Conservation (phyloP, 2,797 vertebrate genomes). For the Sebastes kiyomatsui region DNA sequence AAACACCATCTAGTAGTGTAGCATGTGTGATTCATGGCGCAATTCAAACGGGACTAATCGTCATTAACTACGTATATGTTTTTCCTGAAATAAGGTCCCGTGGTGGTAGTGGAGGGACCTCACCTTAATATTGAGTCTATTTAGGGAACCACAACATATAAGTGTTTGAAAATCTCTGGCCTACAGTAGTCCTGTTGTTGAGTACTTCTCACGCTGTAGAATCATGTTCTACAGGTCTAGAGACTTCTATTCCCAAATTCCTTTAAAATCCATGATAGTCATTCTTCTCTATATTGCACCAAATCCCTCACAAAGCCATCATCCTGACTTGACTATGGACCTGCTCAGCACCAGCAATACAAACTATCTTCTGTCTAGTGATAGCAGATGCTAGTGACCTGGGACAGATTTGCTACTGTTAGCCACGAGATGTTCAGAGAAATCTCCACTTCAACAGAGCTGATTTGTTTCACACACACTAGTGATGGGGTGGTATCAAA, state of each 20-base stretch:
- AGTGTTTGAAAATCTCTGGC: background rate
- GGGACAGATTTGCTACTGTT: background rate
- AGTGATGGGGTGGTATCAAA: background rate
- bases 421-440: background rate
- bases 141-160: background rate
- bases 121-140: background rate
- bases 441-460: background rate
- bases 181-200: background rate
- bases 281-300: background rate
- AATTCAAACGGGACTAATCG: no score
- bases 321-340: background rate
- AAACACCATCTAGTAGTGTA: no score
- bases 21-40: no score
- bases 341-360: background rate
- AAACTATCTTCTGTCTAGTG: conserved; percentile 4
- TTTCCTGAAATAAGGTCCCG: no score
- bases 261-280: background rate
- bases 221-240: background rate
- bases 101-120: no score
- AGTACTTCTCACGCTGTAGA: no score
- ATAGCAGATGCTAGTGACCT: background rate
- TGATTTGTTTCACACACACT: background rate
- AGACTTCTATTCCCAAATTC: background rate
- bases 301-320: background rate
- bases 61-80: no score